Percentiles rank a stretch among this genome's conserved stretches.
phyloP scores from a whole-genome alignment of 2,113 vertebrate genomes.

The Ia io region DNA sequence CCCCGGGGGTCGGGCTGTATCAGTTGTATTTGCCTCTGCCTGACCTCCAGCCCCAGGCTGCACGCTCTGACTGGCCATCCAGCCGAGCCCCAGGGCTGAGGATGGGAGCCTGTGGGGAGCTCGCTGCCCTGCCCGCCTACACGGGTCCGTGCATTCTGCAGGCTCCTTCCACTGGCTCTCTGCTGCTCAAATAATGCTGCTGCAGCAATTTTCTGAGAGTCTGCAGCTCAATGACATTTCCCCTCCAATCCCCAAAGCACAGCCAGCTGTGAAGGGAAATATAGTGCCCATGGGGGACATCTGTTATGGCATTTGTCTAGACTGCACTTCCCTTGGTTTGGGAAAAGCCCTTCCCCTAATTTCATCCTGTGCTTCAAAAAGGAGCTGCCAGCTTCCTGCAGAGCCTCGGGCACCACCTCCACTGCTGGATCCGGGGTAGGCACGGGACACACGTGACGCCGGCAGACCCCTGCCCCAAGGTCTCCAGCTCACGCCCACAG shows the following conservation, averaged over 20 bases:
- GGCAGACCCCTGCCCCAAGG: not conserved
- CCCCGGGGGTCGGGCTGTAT: accelerated
- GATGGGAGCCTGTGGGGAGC: accelerated
- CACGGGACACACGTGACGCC: accelerated
- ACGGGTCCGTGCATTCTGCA: accelerated
- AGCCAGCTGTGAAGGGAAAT: accelerated
- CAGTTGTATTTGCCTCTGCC: accelerated
- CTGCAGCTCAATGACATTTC: not conserved
- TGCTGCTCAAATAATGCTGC: accelerated
- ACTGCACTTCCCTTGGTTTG: not conserved
- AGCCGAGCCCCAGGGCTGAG: not conserved
- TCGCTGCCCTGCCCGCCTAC: accelerated
- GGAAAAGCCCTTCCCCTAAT: not conserved
- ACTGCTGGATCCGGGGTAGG: accelerated
- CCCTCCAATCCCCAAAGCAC: accelerated
- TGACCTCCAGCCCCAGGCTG: not conserved
- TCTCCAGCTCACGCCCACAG: accelerated
- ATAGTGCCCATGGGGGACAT: accelerated
- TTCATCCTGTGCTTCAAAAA: not conserved
- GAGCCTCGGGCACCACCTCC: not conserved
- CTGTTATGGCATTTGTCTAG: not conserved
- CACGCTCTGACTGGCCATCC: not conserved
- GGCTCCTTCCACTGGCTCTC: accelerated
- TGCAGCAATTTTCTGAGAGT: accelerated
- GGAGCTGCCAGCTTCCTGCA: not conserved